Base-by-base conservation (phyloP, 1,140 invertebrate genomes). In the Drosophila subpulchrella region DNA sequence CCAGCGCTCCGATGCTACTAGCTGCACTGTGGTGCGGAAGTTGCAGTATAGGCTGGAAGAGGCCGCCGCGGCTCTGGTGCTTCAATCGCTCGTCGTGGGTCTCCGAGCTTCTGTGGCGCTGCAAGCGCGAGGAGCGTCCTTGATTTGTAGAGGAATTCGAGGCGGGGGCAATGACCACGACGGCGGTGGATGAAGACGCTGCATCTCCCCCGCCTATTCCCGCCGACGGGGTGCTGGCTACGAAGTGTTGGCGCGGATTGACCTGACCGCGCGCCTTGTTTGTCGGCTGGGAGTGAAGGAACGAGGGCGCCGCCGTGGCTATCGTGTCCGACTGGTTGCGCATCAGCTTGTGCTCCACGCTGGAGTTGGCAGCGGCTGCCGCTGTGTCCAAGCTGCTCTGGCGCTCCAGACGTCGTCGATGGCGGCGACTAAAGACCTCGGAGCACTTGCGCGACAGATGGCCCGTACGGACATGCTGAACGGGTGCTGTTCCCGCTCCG, bases 31-130 rank as follows among this genome's bases (percentile, higher is more conserved):
- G 74, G 4, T 78, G 79, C 2, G 81, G 80, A 15, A 63, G 82
- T 8, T 91, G 90, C 13, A 91, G 86, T 42, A 91, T 85, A 0
- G 90, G 78, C 12, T 80, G 81, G 36, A 91, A 90, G 4, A 90
- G 57, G 6, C 75, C 72, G 6, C 56, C 78, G 6, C 90, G 84
- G 32, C 58, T 91, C 47, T 91, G 90, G 17, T 91, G 90, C 66
- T 91, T 91, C 6, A 80, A 48, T 12, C 91, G 83, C 51, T 91
- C 91, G 34, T 92, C 86, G 39, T 92, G 90, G 7, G 89, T 91
- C n/a, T 92, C 91, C 4, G 89, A 92, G 47, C 91, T 92, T 44
- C 91, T 85, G 55, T 92, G 91, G 0, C 91, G 83, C 55, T 92
- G 91, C 36, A 92, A 54, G 8, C 88, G 86, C 6, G 80, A 78